Conservation (phyloP, 2,113 vertebrate genomes). For the Cynoglossus semilaevis region DNA sequence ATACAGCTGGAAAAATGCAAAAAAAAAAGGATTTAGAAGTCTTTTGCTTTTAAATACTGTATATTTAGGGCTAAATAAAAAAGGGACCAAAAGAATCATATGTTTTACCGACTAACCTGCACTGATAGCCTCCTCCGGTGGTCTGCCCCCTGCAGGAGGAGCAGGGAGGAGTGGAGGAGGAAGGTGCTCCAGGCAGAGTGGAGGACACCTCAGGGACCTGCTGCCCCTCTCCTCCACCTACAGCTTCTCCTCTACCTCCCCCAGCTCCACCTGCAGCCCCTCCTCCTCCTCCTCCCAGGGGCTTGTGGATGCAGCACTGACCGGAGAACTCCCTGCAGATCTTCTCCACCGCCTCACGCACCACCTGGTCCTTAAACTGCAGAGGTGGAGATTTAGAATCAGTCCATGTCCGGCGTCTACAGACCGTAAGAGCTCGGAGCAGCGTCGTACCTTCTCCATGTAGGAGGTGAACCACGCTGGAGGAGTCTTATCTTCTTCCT, state of each 20-base stretch:
- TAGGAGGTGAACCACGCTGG: slow-evolving; percentile 96
- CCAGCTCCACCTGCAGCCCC: slow-evolving; percentile 17
- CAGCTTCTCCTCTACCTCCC: slow-evolving; percentile 44
- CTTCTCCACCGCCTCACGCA: slow-evolving; percentile 91
- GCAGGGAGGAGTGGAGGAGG: slow-evolving; percentile 81
- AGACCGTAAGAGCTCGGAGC: neutral
- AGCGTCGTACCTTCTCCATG: slow-evolving; percentile 83
- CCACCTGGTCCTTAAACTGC: slow-evolving; percentile 94
- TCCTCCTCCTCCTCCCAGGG: slow-evolving; percentile 54
- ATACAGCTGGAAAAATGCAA: too few species aligned
- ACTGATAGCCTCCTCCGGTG: slow-evolving; percentile 90
- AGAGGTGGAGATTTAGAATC: too few species aligned
- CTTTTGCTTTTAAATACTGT: too few species aligned
- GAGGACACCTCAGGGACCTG: slow-evolving; percentile 66
- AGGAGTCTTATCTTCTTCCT: slow-evolving; percentile 81
- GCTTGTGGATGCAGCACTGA: slow-evolving; percentile 82
- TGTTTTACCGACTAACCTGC: slow-evolving; percentile 74
- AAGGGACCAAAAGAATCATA: too few species aligned
- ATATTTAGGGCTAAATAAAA: too few species aligned
- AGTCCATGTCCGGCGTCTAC: neutral
- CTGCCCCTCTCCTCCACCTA: slow-evolving; percentile 47
- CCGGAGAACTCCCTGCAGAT: slow-evolving; percentile 89
- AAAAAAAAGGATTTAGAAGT: too few species aligned
- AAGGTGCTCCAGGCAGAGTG: slow-evolving; percentile 67
- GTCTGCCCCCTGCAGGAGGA: slow-evolving; percentile 85